A percentile compares a stretch with the other conserved stretches of the same genome.
Conservation (phyloP, 2,888 invertebrate genomes). For the Drosophila eohydei region DNA sequence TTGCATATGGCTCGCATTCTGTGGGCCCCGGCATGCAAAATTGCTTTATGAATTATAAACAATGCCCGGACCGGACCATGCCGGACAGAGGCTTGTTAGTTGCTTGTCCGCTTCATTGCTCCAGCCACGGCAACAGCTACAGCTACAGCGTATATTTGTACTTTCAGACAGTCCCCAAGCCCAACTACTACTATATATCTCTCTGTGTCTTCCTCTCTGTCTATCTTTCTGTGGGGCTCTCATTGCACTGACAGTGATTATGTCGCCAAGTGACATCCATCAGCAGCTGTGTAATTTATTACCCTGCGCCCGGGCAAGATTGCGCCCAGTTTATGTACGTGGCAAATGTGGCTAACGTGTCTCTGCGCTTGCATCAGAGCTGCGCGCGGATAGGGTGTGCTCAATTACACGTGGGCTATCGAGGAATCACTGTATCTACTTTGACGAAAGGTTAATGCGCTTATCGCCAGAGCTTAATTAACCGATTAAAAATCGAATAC, state of each 20-base stretch:
- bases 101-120: slow-evolving; percentile 53
- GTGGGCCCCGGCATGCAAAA: slow-evolving; percentile 59
- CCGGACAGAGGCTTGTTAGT: slow-evolving; percentile 59
- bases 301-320: slow-evolving; percentile 51
- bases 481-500: slow-evolving; percentile 39
- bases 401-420: slow-evolving; percentile 49
- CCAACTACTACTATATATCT: slow-evolving; percentile 2
- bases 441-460: slow-evolving; percentile 52
- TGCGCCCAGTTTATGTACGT: slow-evolving; percentile 54
- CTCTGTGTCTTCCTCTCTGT: not conserved
- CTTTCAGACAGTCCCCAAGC: slow-evolving; percentile 30
- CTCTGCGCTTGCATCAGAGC: slow-evolving; percentile 15
- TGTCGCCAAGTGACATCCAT: slow-evolving; percentile 74
- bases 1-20: slow-evolving; percentile 68
- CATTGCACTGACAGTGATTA: slow-evolving; percentile 72
- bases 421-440: slow-evolving; percentile 14
- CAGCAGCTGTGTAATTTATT: slow-evolving; percentile 72
- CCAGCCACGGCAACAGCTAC: slow-evolving; percentile 14
- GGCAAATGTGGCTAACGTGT: slow-evolving; percentile 29
- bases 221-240: slow-evolving; percentile 31
- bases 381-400: slow-evolving; percentile 15
- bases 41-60: slow-evolving; percentile 74
- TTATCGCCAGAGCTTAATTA: slow-evolving; percentile 53
- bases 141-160: slow-evolving; percentile 39
- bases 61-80: slow-evolving; percentile 40